A percentile compares a stretch with the other conserved stretches of the same genome.
phyloP scores from a whole-genome alignment of 2,888 invertebrate species.

The Pyrrhosoma nymphula region DNA sequence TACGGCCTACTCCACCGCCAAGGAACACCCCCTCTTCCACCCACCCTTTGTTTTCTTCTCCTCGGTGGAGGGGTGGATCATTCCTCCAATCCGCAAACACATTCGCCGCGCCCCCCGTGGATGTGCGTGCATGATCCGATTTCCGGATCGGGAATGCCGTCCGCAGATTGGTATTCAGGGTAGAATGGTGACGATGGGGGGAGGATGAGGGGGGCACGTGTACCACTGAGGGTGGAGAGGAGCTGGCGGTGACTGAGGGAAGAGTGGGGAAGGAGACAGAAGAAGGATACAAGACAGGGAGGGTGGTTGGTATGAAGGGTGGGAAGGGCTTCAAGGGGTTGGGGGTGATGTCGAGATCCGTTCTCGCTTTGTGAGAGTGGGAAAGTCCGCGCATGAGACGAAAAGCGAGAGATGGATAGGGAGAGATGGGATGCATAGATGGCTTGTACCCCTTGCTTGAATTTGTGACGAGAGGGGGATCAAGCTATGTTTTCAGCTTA shows the following conservation, averaged over 20 bases:
- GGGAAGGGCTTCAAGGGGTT: neutral
- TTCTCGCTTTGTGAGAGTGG: too few relatives aligned
- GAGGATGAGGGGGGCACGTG: neutral
- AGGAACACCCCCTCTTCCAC: neutral
- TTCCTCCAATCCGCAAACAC: neutral
- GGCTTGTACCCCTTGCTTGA: too few relatives aligned
- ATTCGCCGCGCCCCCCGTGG: neutral
- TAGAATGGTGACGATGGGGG: neutral
- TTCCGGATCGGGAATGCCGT: conserved; percentile 19
- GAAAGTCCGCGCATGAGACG: too few relatives aligned
- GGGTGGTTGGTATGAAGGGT: neutral
- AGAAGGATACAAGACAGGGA: neutral
- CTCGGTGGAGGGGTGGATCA: neutral
- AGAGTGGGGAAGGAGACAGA: neutral
- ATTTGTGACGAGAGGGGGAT: too few relatives aligned
- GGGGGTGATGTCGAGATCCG: too few relatives aligned
- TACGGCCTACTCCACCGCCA: too few relatives aligned
- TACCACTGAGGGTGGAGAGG: neutral
- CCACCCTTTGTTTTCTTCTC: neutral
- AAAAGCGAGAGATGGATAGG: too few relatives aligned
- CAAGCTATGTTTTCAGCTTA: too few relatives aligned
- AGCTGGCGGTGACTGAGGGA: too few relatives aligned
- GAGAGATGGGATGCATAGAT: too few relatives aligned
- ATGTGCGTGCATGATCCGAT: conserved; percentile 46
- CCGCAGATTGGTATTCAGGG: conserved; percentile 33